Conservation (phyloP, 2,888 invertebrate genomes). For the Dermolepida albohirtum region DNA sequence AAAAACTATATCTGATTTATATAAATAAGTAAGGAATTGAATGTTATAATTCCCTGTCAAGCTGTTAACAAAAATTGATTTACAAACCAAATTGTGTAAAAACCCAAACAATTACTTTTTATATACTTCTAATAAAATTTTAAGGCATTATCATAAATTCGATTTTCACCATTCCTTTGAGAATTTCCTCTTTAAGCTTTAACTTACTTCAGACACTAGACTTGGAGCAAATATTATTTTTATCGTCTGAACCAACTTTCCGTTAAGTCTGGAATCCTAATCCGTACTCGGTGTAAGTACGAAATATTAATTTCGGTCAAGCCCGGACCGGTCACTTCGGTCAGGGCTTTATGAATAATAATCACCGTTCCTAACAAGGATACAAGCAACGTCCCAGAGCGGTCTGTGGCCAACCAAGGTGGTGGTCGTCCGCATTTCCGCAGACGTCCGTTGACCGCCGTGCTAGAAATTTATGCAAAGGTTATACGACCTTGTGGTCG, state of each 20-base stretch:
- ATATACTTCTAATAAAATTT: no score
- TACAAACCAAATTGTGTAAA: no score
- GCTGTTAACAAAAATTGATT: no score
- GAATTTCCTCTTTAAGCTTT: no score
- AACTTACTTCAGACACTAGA: background rate
- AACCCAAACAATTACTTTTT: no score
- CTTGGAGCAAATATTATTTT: slow-evolving; percentile 25
- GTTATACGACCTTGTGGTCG: slow-evolving; percentile 17
- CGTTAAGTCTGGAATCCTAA: slow-evolving; percentile 21
- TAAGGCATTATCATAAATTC: no score
- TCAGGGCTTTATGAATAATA: slow-evolving; percentile 65
- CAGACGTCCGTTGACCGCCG: slow-evolving; percentile 44
- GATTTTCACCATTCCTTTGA: no score
- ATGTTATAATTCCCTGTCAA: no score
- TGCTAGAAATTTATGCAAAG: slow-evolving; percentile 23
- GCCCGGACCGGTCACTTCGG: slow-evolving; percentile 61
- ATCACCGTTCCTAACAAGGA: slow-evolving; percentile 65
- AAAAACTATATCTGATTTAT: no score
- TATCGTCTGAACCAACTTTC: slow-evolving; percentile 7
- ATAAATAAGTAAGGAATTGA: no score
- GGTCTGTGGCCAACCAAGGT: slow-evolving; percentile 58
- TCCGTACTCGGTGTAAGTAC: slow-evolving; percentile 50
- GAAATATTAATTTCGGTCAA: slow-evolving; percentile 63
- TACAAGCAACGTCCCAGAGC: slow-evolving; percentile 59
- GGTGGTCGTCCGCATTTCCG: slow-evolving; percentile 51